Evolutionary conservation across 2,888 invertebrate species (phyloP).

Genomic region (Tenthredo mesomela): DNA sequence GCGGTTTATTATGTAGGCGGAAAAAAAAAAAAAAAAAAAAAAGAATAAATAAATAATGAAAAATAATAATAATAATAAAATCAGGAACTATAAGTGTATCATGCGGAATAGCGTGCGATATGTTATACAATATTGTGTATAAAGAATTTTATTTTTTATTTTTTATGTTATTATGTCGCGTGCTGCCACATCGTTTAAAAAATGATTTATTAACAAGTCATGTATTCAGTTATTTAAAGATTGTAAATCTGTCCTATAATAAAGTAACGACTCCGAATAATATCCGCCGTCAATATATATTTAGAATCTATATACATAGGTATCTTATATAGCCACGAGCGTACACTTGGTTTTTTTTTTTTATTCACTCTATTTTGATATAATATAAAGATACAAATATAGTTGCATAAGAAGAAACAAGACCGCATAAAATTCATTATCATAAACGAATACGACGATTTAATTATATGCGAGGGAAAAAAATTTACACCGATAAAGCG

Average conservation of each 20-base stretch:
- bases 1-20: neutral
- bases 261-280: neutral
- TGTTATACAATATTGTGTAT: neutral
- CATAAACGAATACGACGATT: no score
- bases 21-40: neutral
- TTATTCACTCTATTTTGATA: neutral
- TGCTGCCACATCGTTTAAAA: slow-evolving; percentile 7
- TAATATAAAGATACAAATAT: neutral
- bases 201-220: neutral
- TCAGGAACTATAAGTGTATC: neutral
- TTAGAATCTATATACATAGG: slow-evolving; percentile 19
- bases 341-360: neutral
- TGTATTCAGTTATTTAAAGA: slow-evolving; percentile 25
- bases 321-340: neutral
- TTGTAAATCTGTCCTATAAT: neutral
- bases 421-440: no score
- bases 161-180: slow-evolving; percentile 3
- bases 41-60: neutral
- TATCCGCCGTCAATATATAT: slow-evolving; percentile 3
- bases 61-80: neutral
- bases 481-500: no score
- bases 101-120: neutral
- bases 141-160: no score
- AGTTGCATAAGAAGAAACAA: no score
- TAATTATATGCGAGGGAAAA: no score